Evolutionary conservation across 2,797 vertebrate genomes (phyloP).

Genomic region (Natrix natrix): DNA sequence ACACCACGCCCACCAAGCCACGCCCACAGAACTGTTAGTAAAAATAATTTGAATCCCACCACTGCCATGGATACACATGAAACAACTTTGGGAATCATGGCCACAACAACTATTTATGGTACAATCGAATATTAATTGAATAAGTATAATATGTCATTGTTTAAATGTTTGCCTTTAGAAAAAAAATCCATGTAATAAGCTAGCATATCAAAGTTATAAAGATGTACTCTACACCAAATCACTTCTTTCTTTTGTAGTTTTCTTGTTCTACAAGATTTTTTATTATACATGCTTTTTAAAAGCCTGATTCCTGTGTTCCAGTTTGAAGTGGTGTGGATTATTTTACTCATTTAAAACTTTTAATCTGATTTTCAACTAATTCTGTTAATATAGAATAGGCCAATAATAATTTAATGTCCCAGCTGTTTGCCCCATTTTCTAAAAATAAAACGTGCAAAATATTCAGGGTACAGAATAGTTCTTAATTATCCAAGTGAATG

Average conservation of each 20-base stretch:
- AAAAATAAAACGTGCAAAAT: background rate
- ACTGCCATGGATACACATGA: background rate
- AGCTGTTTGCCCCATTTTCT: background rate
- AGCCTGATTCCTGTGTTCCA: background rate
- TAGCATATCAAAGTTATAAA: background rate
- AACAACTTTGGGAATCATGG: background rate
- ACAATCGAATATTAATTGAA: background rate
- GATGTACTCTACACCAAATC: background rate
- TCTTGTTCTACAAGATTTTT: background rate
- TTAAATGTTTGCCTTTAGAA: background rate
- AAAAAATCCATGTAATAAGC: background rate
- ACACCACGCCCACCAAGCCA: no score
- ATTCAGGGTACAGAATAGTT: background rate
- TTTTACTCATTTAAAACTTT: background rate
- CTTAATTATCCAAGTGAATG: background rate
- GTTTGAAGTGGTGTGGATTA: background rate
- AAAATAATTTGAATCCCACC: no score
- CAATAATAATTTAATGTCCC: background rate
- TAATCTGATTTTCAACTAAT: background rate
- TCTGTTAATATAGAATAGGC: background rate
- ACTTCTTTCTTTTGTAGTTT: background rate
- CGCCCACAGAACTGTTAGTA: no score
- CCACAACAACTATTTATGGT: background rate
- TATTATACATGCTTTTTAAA: background rate
- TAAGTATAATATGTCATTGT: background rate